Base-by-base conservation (phyloP, 2,888 invertebrate genomes). In the Brachynemurus nebulosus region DNA sequence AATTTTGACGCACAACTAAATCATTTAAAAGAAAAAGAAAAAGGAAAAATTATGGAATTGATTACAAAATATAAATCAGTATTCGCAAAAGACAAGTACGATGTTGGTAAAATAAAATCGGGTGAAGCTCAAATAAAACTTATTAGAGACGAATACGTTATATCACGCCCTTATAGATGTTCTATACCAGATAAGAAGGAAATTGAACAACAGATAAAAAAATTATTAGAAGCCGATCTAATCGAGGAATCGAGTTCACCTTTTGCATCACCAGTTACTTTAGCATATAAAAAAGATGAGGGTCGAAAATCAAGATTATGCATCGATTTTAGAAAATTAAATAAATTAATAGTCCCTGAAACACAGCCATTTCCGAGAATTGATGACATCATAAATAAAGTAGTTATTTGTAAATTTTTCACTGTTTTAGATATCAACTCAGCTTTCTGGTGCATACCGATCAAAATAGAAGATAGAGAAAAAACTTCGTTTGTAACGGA, bases 161-260 rank as follows among this genome's bases (percentile, higher is more conserved):
- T 45, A 16, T 47, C 50, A 42, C 46, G 50, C 35, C 51, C 49
- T 20, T 53, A 53, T 38, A 46, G 45, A 44, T 50, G 51, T 23
- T 40, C 49, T 4, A 45, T 49, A n/a, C 42, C 50, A 46, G 52
- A 55, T 39, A 51, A 46, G 38, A 45, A 47, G 44, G 52, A 53
- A 49, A 55, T 54, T 33, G 49, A 54, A 48, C 6, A 41, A 8
- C 53, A 56, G 46, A 42, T 55, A 7, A 18, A 41, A 37, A 45
- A 51, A 46, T 19, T 54, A 45, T 30, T 55, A 46, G 45, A 52
- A 7, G 48, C 40, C 36, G 45, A 47, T 7, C 16, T 54, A 12
- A 53, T 54, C 3, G 55, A 54, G 47, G 51, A 52, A 44, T 53
- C 54, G 7, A 49, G 50, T 16, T 51, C 52, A 30, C 51, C 53